These are phyloP conservation scores for Epizoanthus illoricatus DNA, from an alignment of 92 coral and sea anemone genomes.

Conservation along the genomic window DNA sequence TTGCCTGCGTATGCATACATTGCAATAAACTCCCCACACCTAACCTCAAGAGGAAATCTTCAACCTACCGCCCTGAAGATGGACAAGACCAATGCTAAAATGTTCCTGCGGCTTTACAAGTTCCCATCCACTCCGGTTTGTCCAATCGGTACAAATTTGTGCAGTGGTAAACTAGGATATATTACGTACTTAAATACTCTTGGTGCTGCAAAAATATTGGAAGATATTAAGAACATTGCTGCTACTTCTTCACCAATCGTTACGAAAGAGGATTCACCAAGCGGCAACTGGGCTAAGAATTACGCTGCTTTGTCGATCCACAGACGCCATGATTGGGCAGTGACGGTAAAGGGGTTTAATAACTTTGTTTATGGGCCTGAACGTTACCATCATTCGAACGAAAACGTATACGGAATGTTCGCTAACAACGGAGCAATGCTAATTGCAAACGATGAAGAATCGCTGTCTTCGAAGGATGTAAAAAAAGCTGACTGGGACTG, in stretches of 20 bases:
- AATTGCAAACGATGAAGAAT: slow-evolving; percentile 29
- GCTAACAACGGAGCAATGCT: slow-evolving; percentile 24
- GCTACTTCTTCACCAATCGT: not conserved
- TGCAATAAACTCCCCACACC: slow-evolving; percentile 14
- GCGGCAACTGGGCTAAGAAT: slow-evolving; percentile 30
- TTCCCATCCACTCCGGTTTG: not conserved
- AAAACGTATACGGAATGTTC: slow-evolving; percentile 25
- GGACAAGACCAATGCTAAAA: not conserved
- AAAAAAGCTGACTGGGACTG: slow-evolving; percentile 73
- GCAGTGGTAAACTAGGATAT: slow-evolving; percentile 4
- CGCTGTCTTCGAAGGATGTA: slow-evolving; percentile 58
- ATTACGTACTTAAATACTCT: slow-evolving; percentile 20
- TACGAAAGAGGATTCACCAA: slow-evolving; percentile 15
- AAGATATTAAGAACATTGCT: not conserved
- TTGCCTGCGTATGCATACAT: slow-evolving; percentile 36
- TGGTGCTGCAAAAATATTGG: slow-evolving; percentile 28
- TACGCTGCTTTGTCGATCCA: slow-evolving; percentile 21
- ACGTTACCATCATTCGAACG: not conserved
- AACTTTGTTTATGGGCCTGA: slow-evolving; percentile 30
- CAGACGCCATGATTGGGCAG: slow-evolving; percentile 38
- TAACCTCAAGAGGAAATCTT: not conserved
- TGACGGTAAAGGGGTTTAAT: slow-evolving; percentile 30
- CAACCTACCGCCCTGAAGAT: slow-evolving; percentile 4
- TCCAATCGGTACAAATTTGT: slow-evolving; percentile 4
- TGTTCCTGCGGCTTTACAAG: not conserved